These are phyloP conservation scores for Idaea aversata DNA, from an alignment of 2,888 invertebrate species.

Conservation along the genomic window DNA sequence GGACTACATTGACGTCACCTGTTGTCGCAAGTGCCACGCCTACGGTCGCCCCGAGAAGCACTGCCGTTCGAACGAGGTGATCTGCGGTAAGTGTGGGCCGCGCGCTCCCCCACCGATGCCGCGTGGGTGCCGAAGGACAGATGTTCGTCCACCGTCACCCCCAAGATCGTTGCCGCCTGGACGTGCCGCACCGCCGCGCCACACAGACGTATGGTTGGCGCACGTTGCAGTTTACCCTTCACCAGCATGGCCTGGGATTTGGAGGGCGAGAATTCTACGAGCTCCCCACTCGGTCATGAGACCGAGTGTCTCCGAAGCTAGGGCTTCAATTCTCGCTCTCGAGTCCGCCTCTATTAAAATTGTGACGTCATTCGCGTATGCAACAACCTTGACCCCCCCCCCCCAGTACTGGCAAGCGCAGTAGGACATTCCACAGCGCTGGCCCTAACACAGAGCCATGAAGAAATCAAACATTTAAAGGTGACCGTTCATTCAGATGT, in stretches of 20 bases:
- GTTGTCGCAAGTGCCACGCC: slow-evolving; percentile 37
- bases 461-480: no score
- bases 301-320: slow-evolving; percentile 4
- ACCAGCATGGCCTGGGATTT: slow-evolving; percentile 27
- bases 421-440: no score
- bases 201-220: slow-evolving; percentile 7
- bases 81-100: slow-evolving; percentile 30
- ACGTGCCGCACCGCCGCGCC: slow-evolving; percentile 11
- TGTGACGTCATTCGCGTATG: background rate
- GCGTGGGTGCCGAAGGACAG: slow-evolving; percentile 22
- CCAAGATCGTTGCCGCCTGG: slow-evolving; percentile 10
- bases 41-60: slow-evolving; percentile 32
- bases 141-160: slow-evolving; percentile 23
- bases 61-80: slow-evolving; percentile 16
- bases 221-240: slow-evolving; percentile 13
- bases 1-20: slow-evolving; percentile 16
- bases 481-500: no score
- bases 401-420: background rate
- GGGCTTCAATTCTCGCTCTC: slow-evolving; percentile 13
- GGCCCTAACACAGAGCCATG: no score
- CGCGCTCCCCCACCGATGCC: slow-evolving; percentile 17
- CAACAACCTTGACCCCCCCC: background rate
- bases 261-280: slow-evolving; percentile 21
- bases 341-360: slow-evolving; percentile 15
- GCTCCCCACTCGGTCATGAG: slow-evolving; percentile 18